Percentiles rank a stretch among this genome's conserved stretches.
phyloP scores from a whole-genome alignment of 2,113 vertebrate genomes.

The Mobula birostris region DNA sequence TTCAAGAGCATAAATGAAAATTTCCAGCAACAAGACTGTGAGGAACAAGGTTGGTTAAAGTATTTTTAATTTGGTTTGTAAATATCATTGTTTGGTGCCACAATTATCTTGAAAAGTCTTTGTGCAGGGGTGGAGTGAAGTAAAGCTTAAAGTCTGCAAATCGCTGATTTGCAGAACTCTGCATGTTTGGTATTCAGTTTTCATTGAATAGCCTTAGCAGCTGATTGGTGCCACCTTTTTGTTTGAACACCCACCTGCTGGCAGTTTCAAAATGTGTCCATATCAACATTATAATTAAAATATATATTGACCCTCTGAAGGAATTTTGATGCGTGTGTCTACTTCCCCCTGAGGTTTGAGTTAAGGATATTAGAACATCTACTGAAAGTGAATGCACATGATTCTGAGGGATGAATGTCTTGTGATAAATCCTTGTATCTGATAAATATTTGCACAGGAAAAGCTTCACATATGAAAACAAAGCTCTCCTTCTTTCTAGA shows the following conservation, averaged over 20 bases:
- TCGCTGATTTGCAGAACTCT: not conserved
- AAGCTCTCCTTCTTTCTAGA: not conserved
- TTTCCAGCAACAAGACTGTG: not conserved
- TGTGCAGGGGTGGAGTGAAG: too few species aligned
- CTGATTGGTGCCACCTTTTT: not conserved
- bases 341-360: too few species aligned
- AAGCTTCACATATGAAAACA: conserved; percentile 5
- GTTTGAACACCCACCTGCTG: not conserved
- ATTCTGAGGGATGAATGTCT: conserved; percentile 29
- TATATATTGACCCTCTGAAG: not conserved
- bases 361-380: not conserved
- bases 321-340: not conserved
- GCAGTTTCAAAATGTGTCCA: not conserved
- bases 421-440: conserved; percentile 22
- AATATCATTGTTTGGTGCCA: not conserved
- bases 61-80: not conserved
- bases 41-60: conserved; percentile 29
- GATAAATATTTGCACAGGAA: conserved; percentile 3
- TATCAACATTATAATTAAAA: not conserved
- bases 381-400: not conserved
- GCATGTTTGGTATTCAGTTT: not conserved
- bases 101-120: too few species aligned
- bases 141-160: not conserved
- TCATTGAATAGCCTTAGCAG: not conserved
- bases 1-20: not conserved